Base-by-base conservation (phyloP, 92 coral and sea anemone species). In the Isaurus tuberculatus region DNA sequence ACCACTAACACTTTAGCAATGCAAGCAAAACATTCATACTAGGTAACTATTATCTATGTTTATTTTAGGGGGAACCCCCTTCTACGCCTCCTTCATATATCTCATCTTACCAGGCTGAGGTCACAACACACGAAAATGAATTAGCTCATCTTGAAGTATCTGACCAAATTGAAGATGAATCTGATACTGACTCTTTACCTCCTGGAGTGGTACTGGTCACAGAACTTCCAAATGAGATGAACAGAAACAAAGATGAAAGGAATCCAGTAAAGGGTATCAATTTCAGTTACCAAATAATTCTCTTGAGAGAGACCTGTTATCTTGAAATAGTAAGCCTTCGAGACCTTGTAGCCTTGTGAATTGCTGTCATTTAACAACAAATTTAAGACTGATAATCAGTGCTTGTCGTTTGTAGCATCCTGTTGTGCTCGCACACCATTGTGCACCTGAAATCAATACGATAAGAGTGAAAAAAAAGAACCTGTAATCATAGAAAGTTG, bases 171-270 rank as follows among this genome's bases (percentile, higher is more conserved):
- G 57, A 10, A 4, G 70, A 57, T 16, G 70, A 77, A 29, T 36
- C 51, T 33, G 82, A 77, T 16, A 36, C 23, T 4, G 82, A 77
- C 23, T 77, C 70, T 53, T 19, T 77, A 27, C 82, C 82, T 1
- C 82, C 70, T 0, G 82, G 82, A 9, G 70, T 77, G 1, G 55
- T 77, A 40, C 67, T 77, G 27, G 82, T 77, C 32, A 77, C 67
- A 7, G 65, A 36, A 28, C 70, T 77, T 7, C 46, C 82, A 77
- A 70, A 77, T 77, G 55, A 58, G 36, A 32, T 58, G 34, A 44
- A 43, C 36, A 46, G 10, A n/a, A 8, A 4, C 29, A 29, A 36
- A 19, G 25, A 33, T 11, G 70, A 60, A 14, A 19, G 10, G 66
- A 53, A 51, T 23, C 8, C 30, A 53, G 23, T 20, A 16, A 53